phyloP scores from a whole-genome alignment of 2,888 invertebrate species.

The Ornithoptera priamus region DNA sequence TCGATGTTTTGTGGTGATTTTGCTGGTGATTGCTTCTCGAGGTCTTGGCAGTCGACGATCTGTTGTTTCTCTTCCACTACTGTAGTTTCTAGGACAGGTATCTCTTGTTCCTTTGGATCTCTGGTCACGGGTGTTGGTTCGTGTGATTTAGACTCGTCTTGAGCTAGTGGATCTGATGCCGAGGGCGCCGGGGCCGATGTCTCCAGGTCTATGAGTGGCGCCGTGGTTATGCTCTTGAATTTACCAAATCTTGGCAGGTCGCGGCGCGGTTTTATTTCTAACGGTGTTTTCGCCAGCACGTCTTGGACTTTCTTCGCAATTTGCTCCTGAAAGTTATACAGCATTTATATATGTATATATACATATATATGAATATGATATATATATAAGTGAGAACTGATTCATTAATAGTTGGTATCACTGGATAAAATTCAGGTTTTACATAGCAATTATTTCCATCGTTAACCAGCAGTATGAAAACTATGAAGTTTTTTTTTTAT shows the following conservation, averaged over 20 bases:
- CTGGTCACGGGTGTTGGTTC: constrained; percentile 33
- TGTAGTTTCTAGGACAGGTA: constrained; percentile 32
- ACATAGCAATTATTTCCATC: too few relatives aligned
- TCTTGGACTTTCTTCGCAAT: constrained; percentile 86
- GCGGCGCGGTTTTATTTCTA: constrained; percentile 74
- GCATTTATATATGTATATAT: not conserved
- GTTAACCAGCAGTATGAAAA: too few relatives aligned
- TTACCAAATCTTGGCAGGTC: constrained; percentile 60
- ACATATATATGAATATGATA: too few relatives aligned
- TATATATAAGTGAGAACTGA: not conserved
- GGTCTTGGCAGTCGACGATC: constrained; percentile 57
- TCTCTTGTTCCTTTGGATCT: constrained; percentile 19
- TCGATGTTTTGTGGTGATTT: constrained; percentile 56
- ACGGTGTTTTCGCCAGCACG: constrained; percentile 86
- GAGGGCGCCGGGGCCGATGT: constrained; percentile 14
- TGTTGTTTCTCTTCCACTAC: constrained; percentile 45
- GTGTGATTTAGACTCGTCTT: constrained; percentile 8
- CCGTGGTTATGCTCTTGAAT: constrained; percentile 47
- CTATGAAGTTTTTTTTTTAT: too few relatives aligned
- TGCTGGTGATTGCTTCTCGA: constrained; percentile 58
- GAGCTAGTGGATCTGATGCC: constrained; percentile 8
- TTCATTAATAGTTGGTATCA: too few relatives aligned
- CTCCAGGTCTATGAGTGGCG: constrained; percentile 57
- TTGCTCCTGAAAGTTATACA: constrained; percentile 79
- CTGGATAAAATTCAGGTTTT: too few relatives aligned